Evolutionary conservation across 2,113 vertebrate species (phyloP).

Genomic region (Ginglymostoma cirratum): DNA sequence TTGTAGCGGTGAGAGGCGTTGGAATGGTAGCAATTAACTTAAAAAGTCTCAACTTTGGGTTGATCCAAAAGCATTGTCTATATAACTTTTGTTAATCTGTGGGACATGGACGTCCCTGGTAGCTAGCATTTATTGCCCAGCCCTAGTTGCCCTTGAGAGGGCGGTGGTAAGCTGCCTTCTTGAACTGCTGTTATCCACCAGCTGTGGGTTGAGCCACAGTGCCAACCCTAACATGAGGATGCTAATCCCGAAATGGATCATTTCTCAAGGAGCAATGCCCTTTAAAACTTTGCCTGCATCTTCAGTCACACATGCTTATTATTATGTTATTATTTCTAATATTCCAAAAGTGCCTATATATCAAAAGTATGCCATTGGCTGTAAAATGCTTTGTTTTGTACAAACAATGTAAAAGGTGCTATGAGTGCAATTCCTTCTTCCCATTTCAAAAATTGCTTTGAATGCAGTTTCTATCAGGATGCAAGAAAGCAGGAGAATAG

Average conservation of each 20-base stretch:
- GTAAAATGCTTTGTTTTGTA: too few relatives aligned
- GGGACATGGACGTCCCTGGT: too few relatives aligned
- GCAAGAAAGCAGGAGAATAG: background rate
- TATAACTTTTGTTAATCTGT: background rate
- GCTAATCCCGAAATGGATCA: background rate
- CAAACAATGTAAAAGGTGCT: too few relatives aligned
- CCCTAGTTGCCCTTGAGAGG: too few relatives aligned
- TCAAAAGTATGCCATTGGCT: too few relatives aligned
- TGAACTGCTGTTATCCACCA: too few relatives aligned
- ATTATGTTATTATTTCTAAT: background rate
- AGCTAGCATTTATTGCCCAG: too few relatives aligned
- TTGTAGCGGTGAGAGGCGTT: background rate
- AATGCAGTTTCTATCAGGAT: background rate
- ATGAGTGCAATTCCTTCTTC: too few relatives aligned
- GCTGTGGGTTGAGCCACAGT: too few relatives aligned
- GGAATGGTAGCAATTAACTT: background rate
- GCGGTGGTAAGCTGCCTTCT: too few relatives aligned
- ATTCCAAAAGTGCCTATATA: too few relatives aligned
- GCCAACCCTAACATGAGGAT: background rate
- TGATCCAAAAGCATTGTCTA: background rate
- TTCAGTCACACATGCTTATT: background rate
- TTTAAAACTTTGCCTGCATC: background rate
- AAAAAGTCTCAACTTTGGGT: background rate
- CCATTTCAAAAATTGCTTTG: background rate
- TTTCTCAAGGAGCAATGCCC: background rate